Evolutionary conservation across 2,888 invertebrate genomes (phyloP).

Genomic region (Caenorhabditis parvicauda): DNA sequence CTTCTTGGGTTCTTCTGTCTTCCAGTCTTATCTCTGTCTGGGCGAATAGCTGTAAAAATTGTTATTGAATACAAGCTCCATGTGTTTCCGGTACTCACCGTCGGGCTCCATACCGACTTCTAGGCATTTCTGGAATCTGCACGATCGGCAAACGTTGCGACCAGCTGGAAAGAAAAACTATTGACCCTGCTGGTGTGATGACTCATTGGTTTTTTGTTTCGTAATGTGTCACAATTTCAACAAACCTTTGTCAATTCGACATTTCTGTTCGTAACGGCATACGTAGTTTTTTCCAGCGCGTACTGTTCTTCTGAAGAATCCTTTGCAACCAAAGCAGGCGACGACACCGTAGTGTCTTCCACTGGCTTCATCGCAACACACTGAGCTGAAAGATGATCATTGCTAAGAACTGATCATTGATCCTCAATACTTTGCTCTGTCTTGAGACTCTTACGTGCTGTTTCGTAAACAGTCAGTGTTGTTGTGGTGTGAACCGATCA

Average conservation of each 20-base stretch:
- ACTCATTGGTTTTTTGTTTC: not conserved
- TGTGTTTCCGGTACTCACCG: slow-evolving; percentile 21
- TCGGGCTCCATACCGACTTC: slow-evolving; percentile 62
- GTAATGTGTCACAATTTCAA: not conserved
- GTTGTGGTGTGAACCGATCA: no score
- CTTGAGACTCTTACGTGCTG: no score
- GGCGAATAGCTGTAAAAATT: slow-evolving; percentile 51
- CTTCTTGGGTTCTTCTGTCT: slow-evolving; percentile 60
- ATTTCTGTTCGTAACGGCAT: slow-evolving; percentile 57
- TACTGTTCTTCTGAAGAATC: slow-evolving; percentile 57
- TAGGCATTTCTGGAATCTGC: slow-evolving; percentile 59
- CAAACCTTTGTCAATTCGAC: slow-evolving; percentile 57
- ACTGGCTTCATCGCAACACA: slow-evolving; percentile 57
- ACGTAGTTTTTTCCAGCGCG: slow-evolving; percentile 54
- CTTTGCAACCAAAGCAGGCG: slow-evolving; percentile 61
- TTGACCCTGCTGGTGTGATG: not conserved
- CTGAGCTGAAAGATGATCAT: slow-evolving; percentile 45
- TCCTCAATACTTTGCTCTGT: no score
- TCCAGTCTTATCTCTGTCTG: slow-evolving; percentile 61
- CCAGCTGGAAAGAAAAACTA: slow-evolving; percentile 42
- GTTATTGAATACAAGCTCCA: not conserved
- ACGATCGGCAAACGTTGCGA: slow-evolving; percentile 59
- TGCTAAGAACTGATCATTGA: slow-evolving; percentile 7
- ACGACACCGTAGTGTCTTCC: slow-evolving; percentile 60
- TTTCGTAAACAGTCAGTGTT: no score